Evolutionary conservation across 2,797 vertebrate species (phyloP), one percentile per base, ranked within the genome.

Genomic region (Ctenosaura bakeri): DNA sequence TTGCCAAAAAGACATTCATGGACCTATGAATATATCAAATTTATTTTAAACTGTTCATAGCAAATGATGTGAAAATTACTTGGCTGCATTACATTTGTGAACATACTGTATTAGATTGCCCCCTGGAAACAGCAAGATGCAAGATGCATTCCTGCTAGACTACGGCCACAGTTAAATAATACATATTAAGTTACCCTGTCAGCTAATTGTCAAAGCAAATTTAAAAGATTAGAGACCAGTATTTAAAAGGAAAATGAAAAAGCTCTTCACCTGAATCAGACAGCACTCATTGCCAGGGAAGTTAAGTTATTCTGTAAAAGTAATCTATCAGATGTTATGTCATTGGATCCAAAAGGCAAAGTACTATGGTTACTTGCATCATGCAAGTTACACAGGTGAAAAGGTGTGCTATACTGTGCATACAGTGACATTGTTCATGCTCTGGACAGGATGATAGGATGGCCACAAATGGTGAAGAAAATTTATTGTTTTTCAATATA

Each of bases 331-430:
- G 54, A 89, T n/a, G 20, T 89, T 86, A 91, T 50, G 79, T 76
- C 13, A 69, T 42, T 46, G 86, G 77, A 88, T 89, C 32, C 42
- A 66, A 88, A 92, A 90, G 87, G 6, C 46, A 80, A 92, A 86
- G 69, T 1, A 86, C 81, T 77, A 83, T 12, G 1, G 91, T 87
- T 88, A 88, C 69, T 94, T 92, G 88, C 85, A 80, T 54, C 24
- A 64, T 13, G 22, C n/a, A 62, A 91, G 16, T 69, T 91, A 54
- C 66, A 87, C 8, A 91, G 14, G 83, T 73, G 73, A 90, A 82
- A 92, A 42, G 22, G 86, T 92, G 93, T 66, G 94, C 92, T 93
- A 91, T 84, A 84, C 54, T 89, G 82, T 81, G 84, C 59, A 69
- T 32, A 86, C 50, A 66, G 78, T 5, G 83, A 89, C 78, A 91